phyloP scores from a whole-genome alignment of 2,113 vertebrate species.

The Coreoperca whiteheadi region DNA sequence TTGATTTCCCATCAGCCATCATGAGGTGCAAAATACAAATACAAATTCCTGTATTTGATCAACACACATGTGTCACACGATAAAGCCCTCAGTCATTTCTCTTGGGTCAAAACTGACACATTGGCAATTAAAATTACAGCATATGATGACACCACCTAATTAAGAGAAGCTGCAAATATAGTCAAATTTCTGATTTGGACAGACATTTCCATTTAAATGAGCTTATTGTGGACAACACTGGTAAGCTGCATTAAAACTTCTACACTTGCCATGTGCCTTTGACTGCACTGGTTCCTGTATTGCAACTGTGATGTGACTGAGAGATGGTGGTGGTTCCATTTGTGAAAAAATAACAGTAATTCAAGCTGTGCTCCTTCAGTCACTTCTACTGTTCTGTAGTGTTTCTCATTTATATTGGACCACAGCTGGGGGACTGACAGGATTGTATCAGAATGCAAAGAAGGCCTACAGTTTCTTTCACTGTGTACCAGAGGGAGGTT shows the following conservation, averaged over 20 bases:
- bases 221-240: constrained; percentile 9
- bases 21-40: neutral
- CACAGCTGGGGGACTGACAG: constrained; percentile 59
- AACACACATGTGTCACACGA: neutral
- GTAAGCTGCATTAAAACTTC: constrained; percentile 10
- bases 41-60: neutral
- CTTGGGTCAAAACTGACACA: neutral
- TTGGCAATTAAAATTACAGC: neutral
- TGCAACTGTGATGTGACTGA: constrained; percentile 16
- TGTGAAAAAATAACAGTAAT: constrained; percentile 74
- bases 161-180: neutral
- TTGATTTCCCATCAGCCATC: neutral
- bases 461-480: constrained; percentile 17
- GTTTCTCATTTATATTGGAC: constrained; percentile 65
- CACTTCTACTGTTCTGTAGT: constrained; percentile 60
- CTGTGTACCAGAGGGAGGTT: neutral
- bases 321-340: constrained; percentile 53
- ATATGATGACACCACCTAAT: neutral
- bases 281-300: neutral
- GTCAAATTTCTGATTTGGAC: neutral
- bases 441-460: constrained; percentile 56
- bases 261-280: neutral
- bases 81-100: neutral
- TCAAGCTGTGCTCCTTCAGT: constrained; percentile 62
- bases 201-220: neutral